Base-by-base conservation (phyloP, 23 tunicate genomes). In the Phallusia fumigata region DNA sequence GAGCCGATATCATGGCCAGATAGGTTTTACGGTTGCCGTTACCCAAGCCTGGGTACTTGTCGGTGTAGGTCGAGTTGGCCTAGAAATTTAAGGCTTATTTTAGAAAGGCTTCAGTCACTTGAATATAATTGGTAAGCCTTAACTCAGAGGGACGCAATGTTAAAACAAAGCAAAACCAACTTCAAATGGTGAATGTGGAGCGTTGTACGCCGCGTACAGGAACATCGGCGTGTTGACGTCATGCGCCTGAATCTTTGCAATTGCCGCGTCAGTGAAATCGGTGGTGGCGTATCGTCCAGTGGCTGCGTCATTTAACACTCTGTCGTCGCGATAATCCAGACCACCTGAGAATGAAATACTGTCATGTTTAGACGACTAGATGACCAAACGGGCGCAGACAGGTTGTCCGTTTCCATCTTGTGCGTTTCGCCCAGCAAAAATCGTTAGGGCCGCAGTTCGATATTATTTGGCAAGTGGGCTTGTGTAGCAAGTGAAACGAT, bases 121-220 rank as follows among this genome's bases (percentile, higher is more conserved):
- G n/a, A n/a, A n/a, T n/a, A n/a, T n/a, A n/a, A n/a, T n/a, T n/a
- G n/a, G n/a, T n/a, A n/a, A n/a, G n/a, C n/a, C n/a, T n/a, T n/a
- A n/a, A n/a, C n/a, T n/a, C n/a, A n/a, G n/a, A n/a, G n/a, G n/a
- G n/a, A n/a, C n/a, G n/a, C n/a, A n/a, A n/a, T n/a, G n/a, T n/a
- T n/a, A n/a, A n/a, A n/a, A n/a, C n/a, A n/a, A n/a, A n/a, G n/a
- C n/a, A n/a, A n/a, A n/a, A n/a, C n/a, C n/a, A n/a, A 82, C 80
- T 80, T 83, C 80, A 75, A 83, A 82, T 28, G 91, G 91, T 6
- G 77, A 47, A 58, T 87, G 91, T 22, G 91, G 91, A 15, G 91
- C 91, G 45, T 87, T 87, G 91, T 87, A 87, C 2, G 91, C 85
- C 81, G 84, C 76, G 24, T 82, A 76, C 35, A 87, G 53, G 33